These are phyloP conservation scores for Rhinoraja longicauda DNA, from an alignment of 2,797 vertebrate species.

Conservation along the genomic window DNA sequence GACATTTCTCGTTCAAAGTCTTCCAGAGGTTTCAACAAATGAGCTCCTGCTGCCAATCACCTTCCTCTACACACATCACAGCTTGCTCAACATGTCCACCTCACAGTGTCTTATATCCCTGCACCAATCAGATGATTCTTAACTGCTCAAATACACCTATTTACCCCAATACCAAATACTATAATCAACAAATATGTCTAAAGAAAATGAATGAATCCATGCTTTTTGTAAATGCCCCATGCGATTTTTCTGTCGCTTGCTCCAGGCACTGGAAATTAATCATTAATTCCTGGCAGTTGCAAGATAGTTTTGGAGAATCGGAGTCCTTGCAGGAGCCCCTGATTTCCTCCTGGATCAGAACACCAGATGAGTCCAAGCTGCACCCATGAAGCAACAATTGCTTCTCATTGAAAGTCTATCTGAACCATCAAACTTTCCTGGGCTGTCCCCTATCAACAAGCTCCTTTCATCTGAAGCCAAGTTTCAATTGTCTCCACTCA, in stretches of 20 bases:
- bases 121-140: background rate
- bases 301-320: background rate
- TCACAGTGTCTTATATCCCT: no score
- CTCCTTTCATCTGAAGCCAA: conserved; percentile 36
- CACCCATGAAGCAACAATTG: background rate
- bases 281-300: background rate
- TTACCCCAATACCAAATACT: background rate
- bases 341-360: background rate
- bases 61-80: background rate
- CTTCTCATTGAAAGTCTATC: background rate
- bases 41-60: background rate
- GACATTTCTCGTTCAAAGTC: background rate
- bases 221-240: background rate
- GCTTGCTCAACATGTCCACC: background rate
- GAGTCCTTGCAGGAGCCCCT: background rate
- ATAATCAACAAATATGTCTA: background rate
- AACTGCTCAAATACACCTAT: background rate
- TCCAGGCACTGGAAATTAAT: background rate
- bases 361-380: background rate
- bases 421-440: background rate
- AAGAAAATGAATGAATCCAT: background rate
- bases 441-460: background rate
- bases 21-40: background rate
- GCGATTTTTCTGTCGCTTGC: background rate
- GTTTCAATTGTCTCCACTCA: conserved; percentile 10